Base-by-base conservation (phyloP, 1,140 invertebrate species). In the Drosophila rhopaloa region DNA sequence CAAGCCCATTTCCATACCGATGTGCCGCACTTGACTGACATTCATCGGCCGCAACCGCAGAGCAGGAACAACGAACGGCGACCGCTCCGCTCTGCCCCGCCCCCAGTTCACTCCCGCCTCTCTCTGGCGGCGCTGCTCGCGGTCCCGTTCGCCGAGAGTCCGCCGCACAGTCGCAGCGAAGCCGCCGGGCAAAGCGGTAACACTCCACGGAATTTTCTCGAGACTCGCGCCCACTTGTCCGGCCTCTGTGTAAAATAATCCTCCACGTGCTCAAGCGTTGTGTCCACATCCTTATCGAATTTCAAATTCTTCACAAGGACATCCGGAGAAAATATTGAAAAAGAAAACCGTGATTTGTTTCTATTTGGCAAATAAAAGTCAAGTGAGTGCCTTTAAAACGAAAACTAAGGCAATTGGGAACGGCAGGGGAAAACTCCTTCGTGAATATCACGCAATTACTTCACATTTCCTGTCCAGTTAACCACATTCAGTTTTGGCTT, bases 121-220 rank as follows among this genome's bases (percentile, higher is more conserved):
- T 44, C 40, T n/a, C 16, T 5, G 32, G 14, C 32, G 32, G 60
- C 47, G 48, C 48, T 59, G 60, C 59, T 71, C 46, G 58, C 65
- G 47, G 73, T 65, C 67, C 67, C 43, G 51, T 71, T 48, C 19
- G 29, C n/a, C 51, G 51, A 51, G 58, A 73, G 54, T 81, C 66
- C 62, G 61, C 56, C 50, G 48, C 76, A 76, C 80, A 86, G 82
- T 86, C 84, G 79, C 73, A 83, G 72, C 82, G 76, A 57, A 79
- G 67, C 84, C 50, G 53, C 62, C 79, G 67, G 80, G 76, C 79
- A 54, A 76, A 88, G 76, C 83, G 76, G 83, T 83, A 72, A 76
- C 60, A 51, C 35, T 76, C 38, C 38, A 54, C 82, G 82, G 61
- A 70, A 71, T 65, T 70, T 67, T 14, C 56, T 35, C 13, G 51